Evolutionary conservation across 2,797 vertebrate genomes (phyloP).

Genomic region (Trematomus bernacchii): DNA sequence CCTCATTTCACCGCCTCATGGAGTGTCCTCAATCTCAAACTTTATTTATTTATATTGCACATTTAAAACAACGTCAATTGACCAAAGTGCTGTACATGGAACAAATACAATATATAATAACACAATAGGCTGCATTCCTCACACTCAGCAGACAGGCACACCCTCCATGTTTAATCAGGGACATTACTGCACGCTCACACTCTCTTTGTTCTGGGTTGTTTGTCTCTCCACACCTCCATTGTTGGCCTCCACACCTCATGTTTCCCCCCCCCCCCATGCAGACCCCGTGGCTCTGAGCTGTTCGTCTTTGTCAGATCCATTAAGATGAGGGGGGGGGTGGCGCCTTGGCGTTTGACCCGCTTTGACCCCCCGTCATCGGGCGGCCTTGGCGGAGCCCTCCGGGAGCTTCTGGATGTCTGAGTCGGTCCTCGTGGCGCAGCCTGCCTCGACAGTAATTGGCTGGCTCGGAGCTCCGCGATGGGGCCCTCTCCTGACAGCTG

Average conservation of each 20-base stretch:
- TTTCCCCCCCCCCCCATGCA: constrained; percentile 5
- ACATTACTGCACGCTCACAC: constrained; percentile 62
- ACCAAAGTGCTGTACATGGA: too few relatives aligned
- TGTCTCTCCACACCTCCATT: constrained; percentile 10
- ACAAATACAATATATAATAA: too few relatives aligned
- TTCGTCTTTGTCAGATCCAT: constrained; percentile 72
- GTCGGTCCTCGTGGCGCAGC: constrained; percentile 53
- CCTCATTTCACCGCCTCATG: neutral
- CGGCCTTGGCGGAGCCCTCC: constrained; percentile 42
- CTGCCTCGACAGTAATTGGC: constrained; percentile 78
- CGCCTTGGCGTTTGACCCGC: constrained; percentile 59
- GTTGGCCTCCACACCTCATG: constrained; percentile 12
- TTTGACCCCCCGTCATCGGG: constrained; percentile 58
- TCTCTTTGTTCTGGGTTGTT: constrained; percentile 25
- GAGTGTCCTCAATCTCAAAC: too few relatives aligned
- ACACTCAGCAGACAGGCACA: constrained; percentile 17
- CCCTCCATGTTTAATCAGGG: constrained; percentile 57
- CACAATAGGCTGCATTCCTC: constrained; percentile 21
- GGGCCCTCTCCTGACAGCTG: constrained; percentile 71
- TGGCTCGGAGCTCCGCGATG: constrained; percentile 63
- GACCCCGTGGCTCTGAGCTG: constrained; percentile 46
- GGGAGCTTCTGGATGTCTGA: constrained; percentile 62
- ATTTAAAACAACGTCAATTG: too few relatives aligned
- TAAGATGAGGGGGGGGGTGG: constrained; percentile 31
- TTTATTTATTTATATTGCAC: too few relatives aligned